A percentile compares a stretch with the other conserved stretches of the same genome.
These are phyloP conservation scores for Trachurus trachurus DNA, from an alignment of 2,797 vertebrate genomes.

Conservation along the genomic window DNA sequence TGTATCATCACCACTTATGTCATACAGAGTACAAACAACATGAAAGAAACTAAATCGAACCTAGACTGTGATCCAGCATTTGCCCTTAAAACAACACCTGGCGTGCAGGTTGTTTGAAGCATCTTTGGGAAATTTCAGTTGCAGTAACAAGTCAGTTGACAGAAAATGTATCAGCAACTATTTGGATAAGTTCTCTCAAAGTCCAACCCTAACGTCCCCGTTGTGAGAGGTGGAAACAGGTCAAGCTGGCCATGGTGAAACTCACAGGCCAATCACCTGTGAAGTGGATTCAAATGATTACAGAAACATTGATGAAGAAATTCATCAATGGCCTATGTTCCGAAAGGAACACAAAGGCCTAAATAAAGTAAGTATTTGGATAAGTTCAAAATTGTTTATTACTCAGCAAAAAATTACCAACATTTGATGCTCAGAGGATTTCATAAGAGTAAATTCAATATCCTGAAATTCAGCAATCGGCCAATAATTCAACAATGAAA, in stretches of 20 bases:
- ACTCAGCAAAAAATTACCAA: not conserved
- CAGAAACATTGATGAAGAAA: too few species aligned
- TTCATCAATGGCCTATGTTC: too few species aligned
- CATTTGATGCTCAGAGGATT: not conserved
- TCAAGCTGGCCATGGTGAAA: too few species aligned
- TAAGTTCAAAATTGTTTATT: not conserved
- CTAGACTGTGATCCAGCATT: constrained; percentile 14
- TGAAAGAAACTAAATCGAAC: constrained; percentile 4
- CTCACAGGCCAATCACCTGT: too few species aligned
- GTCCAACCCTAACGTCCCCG: too few species aligned
- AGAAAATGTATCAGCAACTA: not conserved
- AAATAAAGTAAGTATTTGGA: not conserved
- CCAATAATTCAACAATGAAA: not conserved
- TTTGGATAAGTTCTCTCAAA: not conserved
- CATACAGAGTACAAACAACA: too few species aligned
- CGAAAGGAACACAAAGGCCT: too few species aligned
- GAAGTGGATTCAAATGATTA: too few species aligned
- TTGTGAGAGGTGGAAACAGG: too few species aligned
- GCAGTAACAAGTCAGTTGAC: too few species aligned
- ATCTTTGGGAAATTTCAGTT: not conserved
- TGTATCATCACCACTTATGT: not conserved
- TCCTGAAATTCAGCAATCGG: too few species aligned
- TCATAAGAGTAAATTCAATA: too few species aligned
- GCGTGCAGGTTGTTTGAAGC: not conserved
- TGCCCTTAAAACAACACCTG: constrained; percentile 12